These are phyloP conservation scores for Chymomyza procnemis DNA, from an alignment of 2,888 invertebrate species.

Conservation along the genomic window DNA sequence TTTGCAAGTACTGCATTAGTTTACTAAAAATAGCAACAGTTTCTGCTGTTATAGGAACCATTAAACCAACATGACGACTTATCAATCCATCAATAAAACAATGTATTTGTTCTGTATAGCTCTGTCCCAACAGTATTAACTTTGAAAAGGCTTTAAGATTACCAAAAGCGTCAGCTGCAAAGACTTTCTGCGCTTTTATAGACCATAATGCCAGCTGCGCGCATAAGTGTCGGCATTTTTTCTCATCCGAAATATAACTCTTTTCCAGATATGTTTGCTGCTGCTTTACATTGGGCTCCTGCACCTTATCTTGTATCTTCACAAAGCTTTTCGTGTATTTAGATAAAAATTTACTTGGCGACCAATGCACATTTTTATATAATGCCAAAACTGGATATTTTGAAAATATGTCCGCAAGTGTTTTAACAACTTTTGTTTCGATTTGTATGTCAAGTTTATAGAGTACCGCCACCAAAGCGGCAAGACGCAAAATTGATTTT, in stretches of 20 bases:
- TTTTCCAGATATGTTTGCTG: conserved; percentile 81
- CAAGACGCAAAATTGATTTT: conserved; percentile 82
- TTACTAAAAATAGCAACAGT: conserved; percentile 87
- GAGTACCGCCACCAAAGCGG: conserved; percentile 84
- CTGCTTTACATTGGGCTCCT: conserved; percentile 76
- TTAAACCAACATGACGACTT: conserved; percentile 85
- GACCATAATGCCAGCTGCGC: conserved; percentile 82
- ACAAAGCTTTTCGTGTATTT: conserved; percentile 82
- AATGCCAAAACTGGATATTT: conserved; percentile 90
- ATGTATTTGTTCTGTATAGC: conserved; percentile 84
- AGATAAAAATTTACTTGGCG: conserved; percentile 89
- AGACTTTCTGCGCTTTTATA: conserved; percentile 81
- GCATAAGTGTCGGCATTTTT: conserved; percentile 80
- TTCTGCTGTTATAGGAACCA: conserved; percentile 87
- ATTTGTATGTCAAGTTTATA: conserved; percentile 86
- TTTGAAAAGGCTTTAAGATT: conserved; percentile 80
- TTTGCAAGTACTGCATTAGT: conserved; percentile 89
- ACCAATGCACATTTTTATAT: conserved; percentile 90
- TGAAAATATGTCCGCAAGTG: conserved; percentile 84
- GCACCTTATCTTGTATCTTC: conserved; percentile 79
- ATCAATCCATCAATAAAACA: conserved; percentile 82
- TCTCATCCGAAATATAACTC: conserved; percentile 32
- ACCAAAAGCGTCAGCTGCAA: conserved; percentile 79
- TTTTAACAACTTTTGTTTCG: conserved; percentile 89
- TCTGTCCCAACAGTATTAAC: conserved; percentile 80